Base-by-base conservation (phyloP, 2,888 invertebrate genomes). In the Folsomia candida region DNA sequence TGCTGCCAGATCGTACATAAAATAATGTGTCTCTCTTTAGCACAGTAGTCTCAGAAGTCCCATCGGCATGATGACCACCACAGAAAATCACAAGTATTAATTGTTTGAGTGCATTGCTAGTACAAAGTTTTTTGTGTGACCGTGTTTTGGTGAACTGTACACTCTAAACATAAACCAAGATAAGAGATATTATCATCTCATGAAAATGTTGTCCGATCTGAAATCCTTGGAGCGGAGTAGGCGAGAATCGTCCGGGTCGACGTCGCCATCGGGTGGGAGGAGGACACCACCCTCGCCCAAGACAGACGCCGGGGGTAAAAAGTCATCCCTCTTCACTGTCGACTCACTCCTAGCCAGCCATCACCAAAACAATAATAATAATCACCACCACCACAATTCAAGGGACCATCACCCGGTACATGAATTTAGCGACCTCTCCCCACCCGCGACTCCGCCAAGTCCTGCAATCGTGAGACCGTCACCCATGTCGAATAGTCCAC, bases 371-470 rank as follows among this genome's bases (percentile, higher is more conserved):
- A n/a, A n/a, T n/a, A n/a, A n/a, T n/a, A n/a, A n/a, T n/a, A n/a
- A n/a, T n/a, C n/a, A n/a, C n/a, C 68, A 69, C 28, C 68, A 68
- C 24, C 63, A 67, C 2, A 57, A 67, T 54, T 57, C 64, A 11
- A 61, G 37, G 51, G 62, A 62, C 26, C 26, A n/a, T 18, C 18
- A 11, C 28, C 27, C 24, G 68, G 69, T 75, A 25, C 78, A 78
- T 61, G 79, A 78, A 63, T 78, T 74, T 68, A 76, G 74, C 63
- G 80, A 80, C 73, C 69, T 80, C 73, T 80, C 80, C 66, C 80
- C 80, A 67, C 80, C 80, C 61, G 80, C 80, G 58, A 80, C 80
- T 65, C 80, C 80, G 29, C 80, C 80, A 22, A 79, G 79, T 75
- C 80, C 80, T 51, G 75, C 78, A 25, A 72, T 80, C 29, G 61